phyloP scores from a whole-genome alignment of 2,113 vertebrate species.

The Amia ocellicauda region DNA sequence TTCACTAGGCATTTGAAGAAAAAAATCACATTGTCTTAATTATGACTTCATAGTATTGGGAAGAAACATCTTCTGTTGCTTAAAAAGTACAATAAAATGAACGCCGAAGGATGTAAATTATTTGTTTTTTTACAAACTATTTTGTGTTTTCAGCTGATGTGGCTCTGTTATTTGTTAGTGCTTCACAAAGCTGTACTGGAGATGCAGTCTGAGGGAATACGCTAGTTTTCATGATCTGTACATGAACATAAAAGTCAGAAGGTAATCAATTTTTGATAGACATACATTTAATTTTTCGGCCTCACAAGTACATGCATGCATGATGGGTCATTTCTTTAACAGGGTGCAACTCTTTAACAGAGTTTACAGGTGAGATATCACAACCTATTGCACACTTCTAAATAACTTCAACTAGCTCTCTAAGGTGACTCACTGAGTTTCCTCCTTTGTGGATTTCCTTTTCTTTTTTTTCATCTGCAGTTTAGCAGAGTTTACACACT shows the following conservation, averaged over 20 bases:
- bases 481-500: too few relatives aligned
- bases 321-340: too few relatives aligned
- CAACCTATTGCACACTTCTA: too few relatives aligned
- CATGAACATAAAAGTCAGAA: constrained; percentile 36
- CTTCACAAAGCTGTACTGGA: constrained; percentile 20
- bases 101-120: constrained; percentile 5
- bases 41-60: constrained; percentile 34
- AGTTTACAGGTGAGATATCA: too few relatives aligned
- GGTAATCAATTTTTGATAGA: constrained; percentile 23
- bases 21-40: constrained; percentile 22
- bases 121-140: too few relatives aligned
- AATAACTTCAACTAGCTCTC: too few relatives aligned
- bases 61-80: constrained; percentile 33
- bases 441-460: too few relatives aligned
- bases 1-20: constrained; percentile 12
- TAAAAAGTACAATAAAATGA: constrained; percentile 19
- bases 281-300: constrained; percentile 18
- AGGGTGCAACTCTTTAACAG: too few relatives aligned
- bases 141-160: constrained; percentile 13
- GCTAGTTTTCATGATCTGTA: constrained; percentile 20
- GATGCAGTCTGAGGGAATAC: background rate
- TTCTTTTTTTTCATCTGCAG: too few relatives aligned
- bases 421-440: too few relatives aligned
- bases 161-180: constrained; percentile 32
- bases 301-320: too few relatives aligned